Evolutionary conservation across 2,797 vertebrate species (phyloP).

Genomic region (Falco concolor): DNA sequence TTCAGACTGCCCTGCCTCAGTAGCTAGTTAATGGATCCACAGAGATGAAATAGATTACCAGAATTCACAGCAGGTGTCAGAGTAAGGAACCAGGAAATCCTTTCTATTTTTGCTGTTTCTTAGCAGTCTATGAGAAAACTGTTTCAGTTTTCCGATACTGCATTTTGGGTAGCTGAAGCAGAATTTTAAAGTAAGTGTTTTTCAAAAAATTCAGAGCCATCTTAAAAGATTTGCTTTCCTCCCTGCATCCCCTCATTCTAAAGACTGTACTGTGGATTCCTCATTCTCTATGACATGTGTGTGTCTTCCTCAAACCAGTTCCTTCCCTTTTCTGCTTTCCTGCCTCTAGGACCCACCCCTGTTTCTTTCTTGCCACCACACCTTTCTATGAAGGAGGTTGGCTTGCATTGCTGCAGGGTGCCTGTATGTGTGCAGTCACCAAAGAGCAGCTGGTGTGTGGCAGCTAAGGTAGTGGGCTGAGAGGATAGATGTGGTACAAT

Average conservation of each 20-base stretch:
- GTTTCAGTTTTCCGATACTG: neutral
- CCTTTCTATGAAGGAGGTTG: neutral
- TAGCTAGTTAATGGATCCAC: neutral
- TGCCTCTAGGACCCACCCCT: neutral
- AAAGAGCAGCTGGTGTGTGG: neutral
- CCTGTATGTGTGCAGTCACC: fast-evolving
- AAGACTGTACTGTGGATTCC: neutral
- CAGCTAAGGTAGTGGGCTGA: neutral
- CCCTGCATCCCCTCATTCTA: neutral
- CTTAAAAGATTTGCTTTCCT: neutral
- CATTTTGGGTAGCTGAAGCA: neutral
- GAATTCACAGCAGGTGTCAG: neutral
- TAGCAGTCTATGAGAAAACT: neutral
- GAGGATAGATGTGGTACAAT: neutral
- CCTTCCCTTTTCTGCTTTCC: neutral
- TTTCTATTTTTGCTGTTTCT: neutral
- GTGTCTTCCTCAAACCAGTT: neutral
- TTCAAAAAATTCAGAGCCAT: too few relatives aligned
- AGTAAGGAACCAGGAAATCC: neutral
- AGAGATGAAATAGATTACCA: neutral
- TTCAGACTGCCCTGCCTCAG: neutral
- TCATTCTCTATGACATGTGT: neutral
- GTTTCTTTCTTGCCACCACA: neutral
- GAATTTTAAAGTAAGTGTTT: neutral
- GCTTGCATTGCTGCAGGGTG: neutral